Base-by-base conservation (phyloP, 2,797 vertebrate species). In the Pangasius macronema region DNA sequence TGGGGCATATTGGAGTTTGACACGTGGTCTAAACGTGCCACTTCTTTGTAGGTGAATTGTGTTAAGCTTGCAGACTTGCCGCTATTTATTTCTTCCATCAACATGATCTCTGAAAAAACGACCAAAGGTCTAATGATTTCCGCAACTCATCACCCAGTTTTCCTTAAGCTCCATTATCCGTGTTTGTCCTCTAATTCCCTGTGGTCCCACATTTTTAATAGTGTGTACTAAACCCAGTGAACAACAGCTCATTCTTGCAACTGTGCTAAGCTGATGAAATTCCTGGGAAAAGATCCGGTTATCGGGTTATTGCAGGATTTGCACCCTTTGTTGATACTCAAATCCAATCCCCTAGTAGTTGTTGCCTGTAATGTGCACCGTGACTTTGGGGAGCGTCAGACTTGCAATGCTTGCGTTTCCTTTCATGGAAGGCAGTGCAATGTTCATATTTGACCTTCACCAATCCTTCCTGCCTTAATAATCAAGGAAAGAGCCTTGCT, bases 401-500 rank as follows among this genome's bases (percentile, higher is more conserved):
- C 76, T 39, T 73, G 84, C 76, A 30, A 85, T 77, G 86, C 76
- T 75, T 84, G 84, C 82, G 55, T 87, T 91, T 88, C 39, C 82
- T 3, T 20, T 46, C 72, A 36, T 46, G 36, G 79, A 67, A 84
- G 67, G 51, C 81, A 42, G 42, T 30, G 75, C 72, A 73, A 82
- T 72, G 84, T 86, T 87, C 57, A 88, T 86, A 76, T 88, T 83
- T 90, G 88, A 91, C 92, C 91, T 93, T 93, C 83, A 86, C 55
- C 85, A 49, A 13, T 89, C 88, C 87, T 87, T 86, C 55, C 83
- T 85, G 84, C 65, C 1, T 51, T 70, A 57, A 87, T 88, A 88
- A 91, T 91, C 86, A 91, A 90, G 86, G 57, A 88, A 86, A 90
- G 82, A 90, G 86, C 86, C 81, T 84, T 87, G 77, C 87, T 87